Percentiles rank a stretch among this genome's conserved stretches.
Conservation (phyloP, 1,140 invertebrate species). For the Orius insidiosus region DNA sequence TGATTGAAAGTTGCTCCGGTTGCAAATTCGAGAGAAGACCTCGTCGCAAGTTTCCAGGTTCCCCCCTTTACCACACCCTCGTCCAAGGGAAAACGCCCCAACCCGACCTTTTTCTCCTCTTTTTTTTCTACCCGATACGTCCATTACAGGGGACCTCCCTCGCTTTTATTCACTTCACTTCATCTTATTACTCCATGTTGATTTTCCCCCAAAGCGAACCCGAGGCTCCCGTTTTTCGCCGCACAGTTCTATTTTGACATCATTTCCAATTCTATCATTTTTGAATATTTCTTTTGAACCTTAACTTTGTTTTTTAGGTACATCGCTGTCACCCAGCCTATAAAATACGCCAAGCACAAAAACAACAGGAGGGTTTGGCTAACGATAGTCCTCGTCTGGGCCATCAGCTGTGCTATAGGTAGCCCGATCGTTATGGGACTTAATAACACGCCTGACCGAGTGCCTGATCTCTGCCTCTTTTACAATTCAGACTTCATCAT, state of each 20-base stretch:
- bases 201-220: no score
- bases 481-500: slow-evolving; percentile 97
- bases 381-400: slow-evolving; percentile 93
- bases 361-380: slow-evolving; percentile 87
- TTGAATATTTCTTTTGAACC: not conserved
- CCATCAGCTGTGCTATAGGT: slow-evolving; percentile 89
- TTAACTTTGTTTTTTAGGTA: slow-evolving; percentile 51
- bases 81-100: no score
- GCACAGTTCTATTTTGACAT: slow-evolving; percentile 1
- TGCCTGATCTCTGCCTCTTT: slow-evolving; percentile 74
- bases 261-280: not conserved
- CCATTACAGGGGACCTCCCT: no score
- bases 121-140: no score
- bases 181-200: no score
- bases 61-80: no score
- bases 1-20: no score
- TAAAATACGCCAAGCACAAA: slow-evolving; percentile 97
- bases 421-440: slow-evolving; percentile 90
- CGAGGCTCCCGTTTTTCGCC: no score
- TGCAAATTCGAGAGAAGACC: no score
- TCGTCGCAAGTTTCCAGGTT: no score
- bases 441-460: slow-evolving; percentile 69
- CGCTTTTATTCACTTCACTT: no score
- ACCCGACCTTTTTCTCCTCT: no score
- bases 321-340: slow-evolving; percentile 95